Evolutionary conservation across 2,797 vertebrate species (phyloP).

Genomic region (Alca torda): DNA sequence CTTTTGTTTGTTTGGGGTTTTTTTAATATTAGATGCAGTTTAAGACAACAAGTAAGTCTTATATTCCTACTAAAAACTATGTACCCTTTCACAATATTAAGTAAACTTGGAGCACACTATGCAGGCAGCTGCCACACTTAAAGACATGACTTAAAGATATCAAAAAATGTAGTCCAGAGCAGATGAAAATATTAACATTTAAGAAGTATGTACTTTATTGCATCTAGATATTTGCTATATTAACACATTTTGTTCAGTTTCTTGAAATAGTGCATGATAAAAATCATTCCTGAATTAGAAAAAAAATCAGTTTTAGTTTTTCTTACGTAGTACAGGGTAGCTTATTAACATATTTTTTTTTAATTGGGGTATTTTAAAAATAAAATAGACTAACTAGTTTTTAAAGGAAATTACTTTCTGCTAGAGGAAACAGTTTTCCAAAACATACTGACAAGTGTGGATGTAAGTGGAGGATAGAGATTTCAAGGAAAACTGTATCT

Average conservation of each 20-base stretch:
- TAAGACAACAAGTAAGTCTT: neutral
- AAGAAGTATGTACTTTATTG: neutral
- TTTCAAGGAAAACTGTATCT: neutral
- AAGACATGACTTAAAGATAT: neutral
- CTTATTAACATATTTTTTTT: neutral
- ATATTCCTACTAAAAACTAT: neutral
- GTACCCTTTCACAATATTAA: neutral
- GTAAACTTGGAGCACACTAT: neutral
- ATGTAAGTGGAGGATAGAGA: neutral
- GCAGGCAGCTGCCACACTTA: neutral
- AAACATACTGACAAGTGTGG: neutral
- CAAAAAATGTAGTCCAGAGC: neutral
- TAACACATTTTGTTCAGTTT: neutral
- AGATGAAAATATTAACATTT: neutral
- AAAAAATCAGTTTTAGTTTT: neutral
- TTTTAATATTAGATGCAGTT: neutral
- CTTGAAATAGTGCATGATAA: neutral
- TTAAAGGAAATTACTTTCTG: neutral
- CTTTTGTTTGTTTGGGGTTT: neutral
- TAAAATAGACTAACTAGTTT: neutral
- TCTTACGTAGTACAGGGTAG: neutral
- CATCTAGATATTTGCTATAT: neutral
- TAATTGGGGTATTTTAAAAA: neutral
- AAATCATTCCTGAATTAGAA: neutral
- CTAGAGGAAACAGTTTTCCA: conserved; percentile 3